These are phyloP conservation scores for Brachylomia viminalis DNA, from an alignment of 2,888 invertebrate species.

Conservation along the genomic window DNA sequence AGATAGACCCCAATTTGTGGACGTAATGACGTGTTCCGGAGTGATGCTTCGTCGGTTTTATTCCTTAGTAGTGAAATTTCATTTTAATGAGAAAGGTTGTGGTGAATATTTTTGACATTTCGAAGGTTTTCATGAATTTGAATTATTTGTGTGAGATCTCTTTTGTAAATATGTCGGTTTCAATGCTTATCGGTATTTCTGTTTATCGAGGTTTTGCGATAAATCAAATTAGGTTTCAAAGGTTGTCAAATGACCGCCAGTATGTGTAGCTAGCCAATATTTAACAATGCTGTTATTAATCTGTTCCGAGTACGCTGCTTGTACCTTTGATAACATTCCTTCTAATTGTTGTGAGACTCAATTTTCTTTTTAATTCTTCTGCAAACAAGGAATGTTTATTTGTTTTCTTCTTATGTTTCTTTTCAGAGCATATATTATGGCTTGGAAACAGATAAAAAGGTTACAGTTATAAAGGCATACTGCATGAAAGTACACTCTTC, in stretches of 20 bases:
- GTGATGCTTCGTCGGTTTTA: constrained; percentile 59
- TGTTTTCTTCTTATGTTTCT: too few species aligned
- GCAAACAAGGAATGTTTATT: not conserved
- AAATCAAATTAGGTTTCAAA: constrained; percentile 23
- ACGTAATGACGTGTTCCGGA: constrained; percentile 65
- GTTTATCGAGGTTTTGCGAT: constrained; percentile 8
- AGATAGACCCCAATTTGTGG: constrained; percentile 69
- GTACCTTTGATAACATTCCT: not conserved
- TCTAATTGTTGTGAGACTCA: not conserved
- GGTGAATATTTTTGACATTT: constrained; percentile 26
- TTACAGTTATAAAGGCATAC: not conserved
- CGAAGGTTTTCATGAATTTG: not conserved
- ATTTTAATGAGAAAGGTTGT: constrained; percentile 40
- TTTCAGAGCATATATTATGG: not conserved
- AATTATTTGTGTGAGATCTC: constrained; percentile 9
- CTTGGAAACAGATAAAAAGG: not conserved
- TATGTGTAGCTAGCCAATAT: not conserved
- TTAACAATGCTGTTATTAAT: constrained; percentile 5
- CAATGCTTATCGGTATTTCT: constrained; percentile 5
- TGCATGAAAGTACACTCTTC: constrained; percentile 14
- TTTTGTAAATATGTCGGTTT: constrained; percentile 10
- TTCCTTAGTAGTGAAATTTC: constrained; percentile 52
- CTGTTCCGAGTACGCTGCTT: not conserved
- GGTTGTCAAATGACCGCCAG: not conserved
- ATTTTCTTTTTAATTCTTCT: not conserved